Percentiles rank a stretch among this genome's conserved stretches.
Conservation (phyloP, 1,140 invertebrate genomes). For the Bombus vancouverensis region DNA sequence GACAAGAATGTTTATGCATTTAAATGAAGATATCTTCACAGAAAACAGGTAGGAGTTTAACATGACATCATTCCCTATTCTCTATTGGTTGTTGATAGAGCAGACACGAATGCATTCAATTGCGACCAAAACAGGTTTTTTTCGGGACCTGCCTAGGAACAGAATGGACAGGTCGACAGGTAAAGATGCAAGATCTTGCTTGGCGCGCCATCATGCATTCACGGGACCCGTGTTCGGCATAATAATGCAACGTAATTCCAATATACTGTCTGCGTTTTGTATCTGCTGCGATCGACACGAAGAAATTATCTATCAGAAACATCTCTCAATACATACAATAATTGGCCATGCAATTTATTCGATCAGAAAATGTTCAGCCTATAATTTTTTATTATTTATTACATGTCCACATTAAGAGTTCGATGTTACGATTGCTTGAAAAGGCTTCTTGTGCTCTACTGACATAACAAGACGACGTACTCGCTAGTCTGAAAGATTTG, state of each 20-base stretch:
- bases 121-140: slow-evolving; percentile 46
- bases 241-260: slow-evolving; percentile 51
- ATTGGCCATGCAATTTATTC: too few relatives aligned
- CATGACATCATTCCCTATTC: not conserved
- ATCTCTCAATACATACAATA: not conserved
- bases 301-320: slow-evolving; percentile 34
- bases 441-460: not conserved
- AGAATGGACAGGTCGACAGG: slow-evolving; percentile 39
- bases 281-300: not conserved
- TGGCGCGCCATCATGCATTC: slow-evolving; percentile 40
- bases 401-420: too few relatives aligned
- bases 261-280: slow-evolving; percentile 14
- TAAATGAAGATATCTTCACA: slow-evolving; percentile 14
- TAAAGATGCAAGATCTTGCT: slow-evolving; percentile 34
- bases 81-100: slow-evolving; percentile 1
- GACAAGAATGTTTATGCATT: not conserved
- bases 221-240: slow-evolving; percentile 44
- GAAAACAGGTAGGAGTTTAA: not conserved
- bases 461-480: not conserved
- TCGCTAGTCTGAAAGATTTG: slow-evolving; percentile 34
- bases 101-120: slow-evolving; percentile 27
- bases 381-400: not conserved
- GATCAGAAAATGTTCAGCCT: not conserved
- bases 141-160: slow-evolving; percentile 29
- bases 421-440: not conserved